These are phyloP conservation scores for Drosophila ustulata DNA, from an alignment of 2,888 invertebrate species.

Conservation along the genomic window DNA sequence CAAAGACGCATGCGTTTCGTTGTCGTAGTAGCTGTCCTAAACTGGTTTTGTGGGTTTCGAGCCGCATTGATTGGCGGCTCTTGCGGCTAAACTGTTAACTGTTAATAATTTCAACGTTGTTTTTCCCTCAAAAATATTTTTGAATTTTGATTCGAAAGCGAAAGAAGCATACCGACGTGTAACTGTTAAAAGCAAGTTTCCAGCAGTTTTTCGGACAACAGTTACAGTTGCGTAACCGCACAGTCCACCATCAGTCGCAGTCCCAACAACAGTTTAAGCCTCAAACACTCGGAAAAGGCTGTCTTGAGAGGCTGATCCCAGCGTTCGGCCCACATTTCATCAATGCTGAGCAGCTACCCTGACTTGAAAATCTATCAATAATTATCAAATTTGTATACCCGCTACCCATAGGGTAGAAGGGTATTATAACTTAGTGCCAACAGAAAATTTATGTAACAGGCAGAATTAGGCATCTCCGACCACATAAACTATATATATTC, in stretches of 20 bases:
- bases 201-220: constrained; percentile 35
- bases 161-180: constrained; percentile 63
- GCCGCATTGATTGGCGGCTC: constrained; percentile 63
- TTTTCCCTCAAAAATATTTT: constrained; percentile 64
- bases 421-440: too few relatives aligned
- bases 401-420: too few relatives aligned
- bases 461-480: too few relatives aligned
- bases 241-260: background rate
- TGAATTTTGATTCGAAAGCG: constrained; percentile 74
- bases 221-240: constrained; percentile 57
- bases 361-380: constrained; percentile 36
- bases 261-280: constrained; percentile 9
- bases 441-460: too few relatives aligned
- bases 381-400: too few relatives aligned
- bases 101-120: constrained; percentile 72
- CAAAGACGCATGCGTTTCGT: constrained; percentile 70
- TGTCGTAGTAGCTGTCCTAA: constrained; percentile 66
- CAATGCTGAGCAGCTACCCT: constrained; percentile 58
- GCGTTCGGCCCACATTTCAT: constrained; percentile 66
- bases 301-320: constrained; percentile 1
- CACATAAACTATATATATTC: too few relatives aligned
- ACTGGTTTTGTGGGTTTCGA: constrained; percentile 69
- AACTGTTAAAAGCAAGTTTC: constrained; percentile 57
- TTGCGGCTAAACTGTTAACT: constrained; percentile 68
- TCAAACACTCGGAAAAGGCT: background rate